A percentile compares a stretch with the other conserved stretches of the same genome.
Conservation (phyloP, 1,140 invertebrate genomes). For the Pteromalus puparum region DNA sequence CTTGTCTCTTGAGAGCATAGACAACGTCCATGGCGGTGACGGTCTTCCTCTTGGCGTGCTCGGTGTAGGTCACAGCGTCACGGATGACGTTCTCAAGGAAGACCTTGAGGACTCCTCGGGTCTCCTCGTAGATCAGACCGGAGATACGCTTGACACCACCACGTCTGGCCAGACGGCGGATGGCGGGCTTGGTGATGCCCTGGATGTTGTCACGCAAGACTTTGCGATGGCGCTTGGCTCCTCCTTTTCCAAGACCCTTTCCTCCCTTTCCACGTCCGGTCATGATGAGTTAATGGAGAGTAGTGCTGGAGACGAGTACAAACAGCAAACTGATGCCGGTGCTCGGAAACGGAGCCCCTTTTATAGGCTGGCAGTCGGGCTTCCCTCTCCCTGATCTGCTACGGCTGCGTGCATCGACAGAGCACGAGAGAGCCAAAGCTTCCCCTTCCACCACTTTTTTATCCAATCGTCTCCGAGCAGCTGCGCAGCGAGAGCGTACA, state of each 20-base stretch:
- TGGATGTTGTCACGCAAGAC: conserved; percentile 72
- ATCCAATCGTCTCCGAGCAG: not conserved
- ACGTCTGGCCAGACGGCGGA: conserved; percentile 76
- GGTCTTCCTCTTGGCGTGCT: conserved; percentile 62
- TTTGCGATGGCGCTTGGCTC: conserved; percentile 83
- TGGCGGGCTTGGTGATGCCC: conserved; percentile 53
- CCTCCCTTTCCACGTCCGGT: conserved; percentile 82
- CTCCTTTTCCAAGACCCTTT: conserved; percentile 82
- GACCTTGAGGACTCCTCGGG: conserved; percentile 56
- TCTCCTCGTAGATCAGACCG: conserved; percentile 58
- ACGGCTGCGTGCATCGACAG: not conserved
- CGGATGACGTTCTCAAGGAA: conserved; percentile 40
- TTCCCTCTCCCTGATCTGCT: not conserved
- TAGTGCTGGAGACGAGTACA: conserved; percentile 77
- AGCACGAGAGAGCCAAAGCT: not conserved
- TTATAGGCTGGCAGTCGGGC: not conserved
- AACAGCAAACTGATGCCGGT: conserved; percentile 69
- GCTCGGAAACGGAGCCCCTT: not conserved
- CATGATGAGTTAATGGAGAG: conserved; percentile 67
- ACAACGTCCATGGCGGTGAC: conserved; percentile 76
- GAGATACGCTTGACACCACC: conserved; percentile 84
- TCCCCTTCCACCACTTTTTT: not conserved
- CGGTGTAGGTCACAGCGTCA: conserved; percentile 30
- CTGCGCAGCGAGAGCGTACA: not conserved
- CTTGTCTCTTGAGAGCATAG: conserved; percentile 30